Evolutionary conservation across 1,140 invertebrate genomes (phyloP).

Genomic region (Sinonovacula constricta): DNA sequence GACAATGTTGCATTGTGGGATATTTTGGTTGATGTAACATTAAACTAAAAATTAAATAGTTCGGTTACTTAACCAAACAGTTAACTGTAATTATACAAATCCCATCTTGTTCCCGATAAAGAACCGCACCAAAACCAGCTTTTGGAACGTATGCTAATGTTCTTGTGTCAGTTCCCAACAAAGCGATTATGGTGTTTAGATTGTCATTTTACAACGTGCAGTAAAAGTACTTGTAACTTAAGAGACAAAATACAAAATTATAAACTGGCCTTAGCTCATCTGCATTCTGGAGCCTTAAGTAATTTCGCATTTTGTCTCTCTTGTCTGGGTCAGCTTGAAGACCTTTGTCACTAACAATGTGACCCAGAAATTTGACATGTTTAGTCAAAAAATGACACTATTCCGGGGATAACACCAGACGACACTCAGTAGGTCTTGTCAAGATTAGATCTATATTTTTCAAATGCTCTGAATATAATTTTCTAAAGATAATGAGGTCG

Average conservation of each 20-base stretch:
- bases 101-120: conserved; percentile 9
- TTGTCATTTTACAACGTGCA: not conserved
- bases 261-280: conserved; percentile 19
- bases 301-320: conserved; percentile 14
- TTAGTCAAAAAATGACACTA: conserved; percentile 5
- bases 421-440: conserved; percentile 1
- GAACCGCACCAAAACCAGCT: conserved; percentile 12
- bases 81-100: conserved; percentile 10
- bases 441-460: conserved; percentile 6
- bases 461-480: conserved; percentile 6
- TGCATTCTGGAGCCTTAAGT: not conserved
- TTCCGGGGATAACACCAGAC: not conserved
- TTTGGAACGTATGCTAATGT: not conserved
- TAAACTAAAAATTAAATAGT: conserved; percentile 15
- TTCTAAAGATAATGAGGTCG: not conserved
- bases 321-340: conserved; percentile 14
- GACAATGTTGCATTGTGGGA: no score
- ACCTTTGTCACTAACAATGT: conserved; percentile 11
- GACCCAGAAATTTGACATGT: conserved; percentile 7
- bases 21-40: conserved; percentile 9
- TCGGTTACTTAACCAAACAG: not conserved
- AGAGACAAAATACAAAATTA: not conserved
- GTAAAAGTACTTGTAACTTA: not conserved
- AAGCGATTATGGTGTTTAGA: not conserved
- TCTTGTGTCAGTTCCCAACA: not conserved